Base-by-base conservation (phyloP, 1,140 invertebrate species). In the Drosophila guanche region DNA sequence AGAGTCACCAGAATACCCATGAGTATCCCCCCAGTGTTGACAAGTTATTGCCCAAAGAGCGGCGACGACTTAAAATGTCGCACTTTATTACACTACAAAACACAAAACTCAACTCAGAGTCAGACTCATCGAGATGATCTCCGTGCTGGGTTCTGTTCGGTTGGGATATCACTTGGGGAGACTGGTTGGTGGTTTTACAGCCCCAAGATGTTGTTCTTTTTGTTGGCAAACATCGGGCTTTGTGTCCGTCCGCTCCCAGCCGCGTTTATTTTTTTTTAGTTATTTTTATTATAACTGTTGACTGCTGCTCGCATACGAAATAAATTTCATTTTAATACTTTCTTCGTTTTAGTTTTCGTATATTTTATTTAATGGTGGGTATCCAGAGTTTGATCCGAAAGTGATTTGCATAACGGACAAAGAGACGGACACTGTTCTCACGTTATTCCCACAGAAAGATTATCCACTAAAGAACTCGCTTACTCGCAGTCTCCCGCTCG, bases 281-380 rank as follows among this genome's bases (percentile, higher is more conserved):
- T 20, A n/a, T 27, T 27, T 37, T 85, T 85, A 85, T 85, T 86
- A 86, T 85, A 86, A 86, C 80, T 85, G 80, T 75, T 85, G 81
- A 67, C 80, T 85, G 65, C 78, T 79, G 65, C 78, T 79, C 77
- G 77, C 72, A 81, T 85, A 86, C 76, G 50, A 86, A 65, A 86
- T 86, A 86, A 86, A 86, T 86, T 86, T 86, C 65, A 88, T 86
- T 86, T 86, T 86, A 86, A 86, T 86, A 86, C 81, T 86, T 86
- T 86, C 81, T 86, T 86, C 81, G 83, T 86, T 86, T 86, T 86
- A 86, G 83, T 86, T 86, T 86, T 77, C 47, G 80, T 84, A 79
- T 85, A 85, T 85, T 80, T 85, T 85, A 79, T 84, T 84, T 57
- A 54, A 45, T 66, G 22, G 40, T 40, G 37, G 23, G 14, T 41